These are phyloP conservation scores for Rhodinocichla rosea DNA, from an alignment of 2,113 vertebrate genomes.

Conservation along the genomic window DNA sequence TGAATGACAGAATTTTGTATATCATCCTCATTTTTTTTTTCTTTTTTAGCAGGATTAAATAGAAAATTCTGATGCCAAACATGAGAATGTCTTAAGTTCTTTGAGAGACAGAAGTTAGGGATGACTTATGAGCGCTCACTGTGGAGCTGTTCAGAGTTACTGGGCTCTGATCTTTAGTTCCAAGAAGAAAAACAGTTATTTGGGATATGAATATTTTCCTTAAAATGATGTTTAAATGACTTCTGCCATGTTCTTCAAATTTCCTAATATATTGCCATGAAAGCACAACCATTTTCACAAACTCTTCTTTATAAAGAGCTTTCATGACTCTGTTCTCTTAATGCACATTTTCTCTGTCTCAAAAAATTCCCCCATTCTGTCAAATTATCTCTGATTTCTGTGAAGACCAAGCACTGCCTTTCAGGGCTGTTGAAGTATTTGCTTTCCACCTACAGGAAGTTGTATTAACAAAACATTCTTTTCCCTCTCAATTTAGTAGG, in stretches of 20 bases:
- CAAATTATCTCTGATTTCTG: neutral
- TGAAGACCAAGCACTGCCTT: neutral
- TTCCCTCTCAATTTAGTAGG: neutral
- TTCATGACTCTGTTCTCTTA: neutral
- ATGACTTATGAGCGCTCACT: neutral
- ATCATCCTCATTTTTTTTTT: neutral
- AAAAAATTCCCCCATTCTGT: neutral
- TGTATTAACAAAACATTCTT: neutral
- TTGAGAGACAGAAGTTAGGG: neutral
- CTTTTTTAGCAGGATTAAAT: neutral
- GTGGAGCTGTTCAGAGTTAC: neutral
- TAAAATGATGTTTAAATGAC: neutral
- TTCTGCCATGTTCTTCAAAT: neutral
- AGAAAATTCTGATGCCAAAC: neutral
- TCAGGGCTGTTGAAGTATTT: neutral
- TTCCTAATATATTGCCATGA: neutral
- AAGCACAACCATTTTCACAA: neutral
- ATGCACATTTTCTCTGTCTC: neutral
- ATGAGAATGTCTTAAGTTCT: neutral
- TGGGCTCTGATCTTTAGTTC: neutral
- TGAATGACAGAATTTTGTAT: slow-evolving; percentile 43
- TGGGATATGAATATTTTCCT: neutral
- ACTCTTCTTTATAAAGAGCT: neutral
- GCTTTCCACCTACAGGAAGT: slow-evolving; percentile 1
- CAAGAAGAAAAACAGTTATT: neutral